Evolutionary conservation across 2,113 vertebrate species (phyloP).

Genomic region (Lagopus muta): DNA sequence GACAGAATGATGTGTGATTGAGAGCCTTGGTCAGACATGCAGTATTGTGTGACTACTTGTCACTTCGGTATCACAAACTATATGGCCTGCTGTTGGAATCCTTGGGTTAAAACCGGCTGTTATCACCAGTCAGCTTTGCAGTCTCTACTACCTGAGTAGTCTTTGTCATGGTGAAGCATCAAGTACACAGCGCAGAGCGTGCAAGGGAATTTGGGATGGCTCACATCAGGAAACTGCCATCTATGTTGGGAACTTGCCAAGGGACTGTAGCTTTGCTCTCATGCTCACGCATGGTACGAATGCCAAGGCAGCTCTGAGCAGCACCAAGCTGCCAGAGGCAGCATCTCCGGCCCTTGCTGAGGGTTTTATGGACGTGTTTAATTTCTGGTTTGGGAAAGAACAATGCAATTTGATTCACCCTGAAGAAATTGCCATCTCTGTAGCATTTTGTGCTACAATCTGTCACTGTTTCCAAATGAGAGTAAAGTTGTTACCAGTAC

Average conservation of each 20-base stretch:
- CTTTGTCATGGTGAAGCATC: neutral
- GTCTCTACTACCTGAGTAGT: neutral
- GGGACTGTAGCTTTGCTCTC: fast-evolving
- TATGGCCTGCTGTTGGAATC: neutral
- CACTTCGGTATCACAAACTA: neutral
- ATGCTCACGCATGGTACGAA: fast-evolving
- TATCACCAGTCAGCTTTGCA: neutral
- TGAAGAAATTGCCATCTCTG: neutral
- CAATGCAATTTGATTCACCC: neutral
- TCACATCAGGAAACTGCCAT: neutral
- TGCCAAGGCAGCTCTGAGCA: neutral
- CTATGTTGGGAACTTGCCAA: neutral
- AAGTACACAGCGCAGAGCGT: fast-evolving
- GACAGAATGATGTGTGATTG: neutral
- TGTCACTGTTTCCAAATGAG: neutral
- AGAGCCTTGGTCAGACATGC: neutral
- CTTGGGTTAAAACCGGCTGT: neutral
- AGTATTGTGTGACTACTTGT: neutral
- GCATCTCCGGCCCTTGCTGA: neutral
- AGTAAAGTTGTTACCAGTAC: neutral
- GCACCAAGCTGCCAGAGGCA: neutral
- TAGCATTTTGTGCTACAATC: neutral
- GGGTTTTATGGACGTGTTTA: neutral
- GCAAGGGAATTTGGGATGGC: neutral
- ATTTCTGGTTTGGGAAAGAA: neutral